Evolutionary conservation across 2,888 invertebrate species (phyloP), one percentile per base, ranked within the genome.

Genomic region (Drosophila trichaetosa): DNA sequence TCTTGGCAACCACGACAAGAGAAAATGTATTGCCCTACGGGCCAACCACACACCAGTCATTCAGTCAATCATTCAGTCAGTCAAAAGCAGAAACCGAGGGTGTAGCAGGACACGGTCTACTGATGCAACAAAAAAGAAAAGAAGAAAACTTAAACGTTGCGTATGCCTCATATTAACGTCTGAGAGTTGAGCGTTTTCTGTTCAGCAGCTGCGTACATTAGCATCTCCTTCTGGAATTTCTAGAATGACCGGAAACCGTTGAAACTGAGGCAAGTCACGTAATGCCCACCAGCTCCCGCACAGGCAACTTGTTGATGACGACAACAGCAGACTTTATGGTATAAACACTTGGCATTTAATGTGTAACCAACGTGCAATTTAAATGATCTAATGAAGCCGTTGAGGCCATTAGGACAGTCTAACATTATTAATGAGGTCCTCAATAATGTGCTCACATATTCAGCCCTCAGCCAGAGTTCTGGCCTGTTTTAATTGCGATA

Each of bases 351-450:
- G 63, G 18, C 54, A 60, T 57, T 73, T 73, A 58, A 57, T 74
- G 67, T 46, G n/a, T 52, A 27, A 48, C 42, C 65, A 73, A 36
- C 66, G 59, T 69, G 78, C 82, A 63, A 89, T 89, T 89, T 69
- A 87, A 87, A 73, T 77, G 75, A 77, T 75, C 73, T 73, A 84
- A 87, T 77, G 77, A 80, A 87, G 85, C 82, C 76, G 70, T 69
- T 61, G 53, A 29, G 52, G 38, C 63, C 71, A 70, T 71, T 60
- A 72, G 69, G 29, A 62, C 51, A 46, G 36, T 16, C 65, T 46
- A 60, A 60, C 77, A 69, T 60, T 77, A 77, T 73, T 77, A 77
- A 69, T 69, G 61, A 61, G 34, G 21, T 46, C 56, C 34, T 54
- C 51, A 61, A 54, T 62, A 63, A 66, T 57, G 62, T 8, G 11